Evolutionary conservation across 2,113 vertebrate genomes (phyloP), one percentile per base, ranked within the genome.

Genomic region (Xiphophorus hellerii): DNA sequence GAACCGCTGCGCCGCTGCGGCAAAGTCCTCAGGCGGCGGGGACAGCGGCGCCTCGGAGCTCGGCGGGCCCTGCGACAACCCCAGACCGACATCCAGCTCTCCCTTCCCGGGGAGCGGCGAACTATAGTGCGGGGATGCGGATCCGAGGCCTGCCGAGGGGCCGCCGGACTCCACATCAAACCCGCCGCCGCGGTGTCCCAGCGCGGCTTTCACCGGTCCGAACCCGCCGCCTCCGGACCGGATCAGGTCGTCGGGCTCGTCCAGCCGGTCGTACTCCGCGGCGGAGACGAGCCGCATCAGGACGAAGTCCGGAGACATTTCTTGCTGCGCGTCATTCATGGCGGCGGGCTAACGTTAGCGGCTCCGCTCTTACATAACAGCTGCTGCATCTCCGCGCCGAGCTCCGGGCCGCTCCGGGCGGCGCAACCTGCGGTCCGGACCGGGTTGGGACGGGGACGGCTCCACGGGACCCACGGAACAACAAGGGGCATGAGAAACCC

Each of bases 301-400:
- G 27, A 94, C 93, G 69, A 94, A 94, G 83, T 94, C 93, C 20
- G 93, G 93, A 85, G 93, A 92, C 90, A 87, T 81, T 82, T 94
- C 92, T 76, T 88, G 92, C 74, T 92, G 92, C 89, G 89, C 90
- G 90, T 93, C 90, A 74, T 73, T 93, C 92, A 93, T 94, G 77
- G 72, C 78, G 69, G 80, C 81, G 75, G 82, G 81, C 84, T 87
- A 79, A 82, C 58, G 81, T 28, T 76, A 82, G 88, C 90, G 77
- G 81, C 83, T 80, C 76, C 73, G 80, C 48, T 54, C 89, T 92
- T 90, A 91, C 89, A 92, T 92, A 92, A 92, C 91, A 74, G 77
- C 83, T 72, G 67, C 81, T 20, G 79, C 83, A 76, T 75, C 78
- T 71, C 42, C 76, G 63, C 33, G 61, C 78, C 29, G 20, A 71